These are phyloP conservation scores for Oryzias curvinotus DNA, from an alignment of 2,113 vertebrate species.

Conservation along the genomic window DNA sequence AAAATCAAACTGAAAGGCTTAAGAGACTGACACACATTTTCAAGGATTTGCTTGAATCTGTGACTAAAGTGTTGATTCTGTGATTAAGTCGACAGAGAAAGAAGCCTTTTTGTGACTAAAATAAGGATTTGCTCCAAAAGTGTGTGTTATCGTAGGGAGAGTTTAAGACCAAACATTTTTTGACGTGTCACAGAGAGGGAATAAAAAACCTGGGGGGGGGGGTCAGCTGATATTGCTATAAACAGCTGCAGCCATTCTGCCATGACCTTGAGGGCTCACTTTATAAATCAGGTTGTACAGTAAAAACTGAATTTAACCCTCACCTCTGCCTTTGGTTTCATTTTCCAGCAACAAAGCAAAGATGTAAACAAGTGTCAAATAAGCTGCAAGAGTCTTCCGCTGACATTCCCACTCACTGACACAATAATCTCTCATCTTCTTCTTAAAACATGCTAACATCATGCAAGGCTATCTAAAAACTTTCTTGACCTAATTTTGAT, in stretches of 20 bases:
- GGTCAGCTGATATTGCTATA: conserved; percentile 22
- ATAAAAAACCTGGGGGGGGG: conserved; percentile 1
- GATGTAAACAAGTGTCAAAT: conserved; percentile 23
- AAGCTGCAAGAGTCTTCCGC: conserved; percentile 2
- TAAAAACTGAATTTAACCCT: not conserved
- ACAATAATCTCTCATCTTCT: too few relatives aligned
- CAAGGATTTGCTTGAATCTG: too few relatives aligned
- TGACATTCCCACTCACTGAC: too few relatives aligned
- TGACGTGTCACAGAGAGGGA: conserved; percentile 10
- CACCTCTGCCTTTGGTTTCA: conserved; percentile 12
- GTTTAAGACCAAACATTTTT: not conserved
- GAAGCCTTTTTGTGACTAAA: too few relatives aligned
- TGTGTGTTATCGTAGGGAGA: too few relatives aligned
- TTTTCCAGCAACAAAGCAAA: not conserved
- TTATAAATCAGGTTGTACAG: not conserved
- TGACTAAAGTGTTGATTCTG: too few relatives aligned
- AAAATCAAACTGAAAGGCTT: too few relatives aligned
- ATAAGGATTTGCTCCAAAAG: too few relatives aligned
- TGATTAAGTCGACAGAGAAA: too few relatives aligned
- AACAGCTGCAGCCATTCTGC: conserved; percentile 6
- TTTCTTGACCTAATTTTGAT: not conserved
- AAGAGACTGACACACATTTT: too few relatives aligned
- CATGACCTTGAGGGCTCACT: not conserved
- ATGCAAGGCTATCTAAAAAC: not conserved
- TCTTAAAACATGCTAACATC: not conserved